Evolutionary conservation across 23 tunicate genomes (phyloP).

Genomic region (Botrylloides violaceus): DNA sequence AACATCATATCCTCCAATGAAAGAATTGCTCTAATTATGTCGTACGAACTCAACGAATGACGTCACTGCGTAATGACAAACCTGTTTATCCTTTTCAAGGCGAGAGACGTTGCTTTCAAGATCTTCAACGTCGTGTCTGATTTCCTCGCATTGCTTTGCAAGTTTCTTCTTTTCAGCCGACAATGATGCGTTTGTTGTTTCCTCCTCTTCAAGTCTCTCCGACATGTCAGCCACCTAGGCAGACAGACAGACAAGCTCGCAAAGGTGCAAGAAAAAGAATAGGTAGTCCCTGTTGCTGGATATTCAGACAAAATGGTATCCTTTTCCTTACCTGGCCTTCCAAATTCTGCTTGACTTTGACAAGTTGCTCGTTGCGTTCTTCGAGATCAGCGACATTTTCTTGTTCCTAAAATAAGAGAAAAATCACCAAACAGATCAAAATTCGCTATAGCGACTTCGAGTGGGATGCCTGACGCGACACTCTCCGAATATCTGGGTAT

Average conservation of each 20-base stretch:
- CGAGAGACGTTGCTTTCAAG: conserved; percentile 80
- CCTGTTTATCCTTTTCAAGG: conserved; percentile 92
- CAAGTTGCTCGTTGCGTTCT: conserved; percentile 92
- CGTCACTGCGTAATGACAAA: too few species aligned
- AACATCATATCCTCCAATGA: too few species aligned
- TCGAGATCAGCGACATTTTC: conserved; percentile 97
- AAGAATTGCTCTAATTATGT: too few species aligned
- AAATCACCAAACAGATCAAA: not conserved
- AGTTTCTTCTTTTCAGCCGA: conserved; percentile 79
- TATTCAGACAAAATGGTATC: not conserved
- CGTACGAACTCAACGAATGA: too few species aligned
- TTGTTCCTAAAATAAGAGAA: conserved; percentile 54
- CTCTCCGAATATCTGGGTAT: too few species aligned
- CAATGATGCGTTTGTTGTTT: conserved; percentile 65
- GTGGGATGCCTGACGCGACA: too few species aligned
- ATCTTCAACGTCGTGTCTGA: conserved; percentile 87
- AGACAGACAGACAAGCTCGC: too few species aligned
- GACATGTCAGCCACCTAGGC: conserved; percentile 60
- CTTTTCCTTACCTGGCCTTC: conserved; percentile 56
- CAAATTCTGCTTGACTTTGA: conserved; percentile 78
- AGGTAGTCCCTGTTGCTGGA: too few species aligned
- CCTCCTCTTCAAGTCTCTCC: conserved; percentile 97
- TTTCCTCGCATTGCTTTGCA: conserved; percentile 70
- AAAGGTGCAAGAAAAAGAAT: too few species aligned
- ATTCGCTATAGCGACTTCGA: too few species aligned